Conservation (phyloP, 2,797 vertebrate genomes). For the Rhynchonycteris naso region DNA sequence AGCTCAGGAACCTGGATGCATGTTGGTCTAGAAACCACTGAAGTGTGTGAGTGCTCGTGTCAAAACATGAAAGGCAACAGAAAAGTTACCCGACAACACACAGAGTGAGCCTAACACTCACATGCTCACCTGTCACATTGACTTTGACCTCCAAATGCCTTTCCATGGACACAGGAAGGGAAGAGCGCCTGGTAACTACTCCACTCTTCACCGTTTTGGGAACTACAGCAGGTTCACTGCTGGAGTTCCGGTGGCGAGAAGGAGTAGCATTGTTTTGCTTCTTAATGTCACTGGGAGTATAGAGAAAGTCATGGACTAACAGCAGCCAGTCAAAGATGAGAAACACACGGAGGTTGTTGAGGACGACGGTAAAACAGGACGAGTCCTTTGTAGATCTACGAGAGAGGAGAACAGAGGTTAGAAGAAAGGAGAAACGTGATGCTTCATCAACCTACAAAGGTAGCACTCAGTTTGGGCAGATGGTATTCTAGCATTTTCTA, state of each 20-base stretch:
- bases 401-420: background rate
- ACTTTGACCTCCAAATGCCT: slow-evolving; percentile 95
- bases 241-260: slow-evolving; percentile 81
- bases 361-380: slow-evolving; percentile 96
- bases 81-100: background rate
- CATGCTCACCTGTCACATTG: slow-evolving; percentile 94
- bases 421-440: background rate
- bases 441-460: background rate
- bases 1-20: background rate
- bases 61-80: background rate
- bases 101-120: background rate
- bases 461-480: background rate
- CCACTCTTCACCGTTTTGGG: slow-evolving; percentile 96
- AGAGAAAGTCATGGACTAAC: slow-evolving; percentile 93
- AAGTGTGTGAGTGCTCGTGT: background rate
- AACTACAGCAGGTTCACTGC: slow-evolving; percentile 84
- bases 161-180: slow-evolving; percentile 90
- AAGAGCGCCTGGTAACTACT: slow-evolving; percentile 96
- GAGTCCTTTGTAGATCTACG: slow-evolving; percentile 94
- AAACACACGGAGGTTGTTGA: slow-evolving; percentile 97
- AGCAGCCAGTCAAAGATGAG: slow-evolving; percentile 98
- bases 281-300: slow-evolving; percentile 87
- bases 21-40: background rate
- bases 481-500: background rate
- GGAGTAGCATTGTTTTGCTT: slow-evolving; percentile 44